Evolutionary conservation across 2,888 invertebrate species (phyloP).

Genomic region (Metalampra italica): DNA sequence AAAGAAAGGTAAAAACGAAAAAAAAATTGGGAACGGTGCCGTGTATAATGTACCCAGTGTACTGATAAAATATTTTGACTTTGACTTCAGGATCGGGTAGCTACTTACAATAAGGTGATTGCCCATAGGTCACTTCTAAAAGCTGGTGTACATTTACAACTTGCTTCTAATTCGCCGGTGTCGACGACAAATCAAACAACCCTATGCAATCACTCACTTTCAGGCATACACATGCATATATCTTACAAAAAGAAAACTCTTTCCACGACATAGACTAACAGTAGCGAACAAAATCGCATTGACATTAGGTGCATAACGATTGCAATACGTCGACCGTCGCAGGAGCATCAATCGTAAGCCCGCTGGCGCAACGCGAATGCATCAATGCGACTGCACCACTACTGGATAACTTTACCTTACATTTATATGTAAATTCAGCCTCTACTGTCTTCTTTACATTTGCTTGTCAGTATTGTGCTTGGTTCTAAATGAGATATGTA

Average conservation of each 20-base stretch:
- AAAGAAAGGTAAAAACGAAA: too few relatives aligned
- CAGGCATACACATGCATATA: slow-evolving; percentile 3
- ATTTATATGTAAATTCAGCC: slow-evolving; percentile 1
- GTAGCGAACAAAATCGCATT: slow-evolving; percentile 56
- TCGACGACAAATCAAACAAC: too few relatives aligned
- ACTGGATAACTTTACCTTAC: slow-evolving; percentile 20
- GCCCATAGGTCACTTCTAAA: too few relatives aligned
- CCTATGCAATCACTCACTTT: background rate
- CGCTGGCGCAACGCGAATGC: slow-evolving; percentile 62
- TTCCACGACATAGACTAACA: slow-evolving; percentile 55
- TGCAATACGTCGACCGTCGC: slow-evolving; percentile 65
- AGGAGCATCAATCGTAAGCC: slow-evolving; percentile 63
- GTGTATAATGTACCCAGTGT: too few relatives aligned
- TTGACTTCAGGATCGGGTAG: too few relatives aligned
- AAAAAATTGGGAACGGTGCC: too few relatives aligned
- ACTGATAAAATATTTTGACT: too few relatives aligned
- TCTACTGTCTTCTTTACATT: slow-evolving; percentile 10
- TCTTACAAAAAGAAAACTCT: slow-evolving; percentile 37
- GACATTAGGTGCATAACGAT: slow-evolving; percentile 74
- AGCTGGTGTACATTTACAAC: too few relatives aligned
- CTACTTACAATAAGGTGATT: too few relatives aligned
- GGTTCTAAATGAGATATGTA: slow-evolving; percentile 13
- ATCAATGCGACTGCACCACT: slow-evolving; percentile 50
- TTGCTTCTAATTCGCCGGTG: too few relatives aligned
- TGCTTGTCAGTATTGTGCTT: background rate